phyloP scores from a whole-genome alignment of 2,797 vertebrate genomes.

The Tokudaia muenninki region DNA sequence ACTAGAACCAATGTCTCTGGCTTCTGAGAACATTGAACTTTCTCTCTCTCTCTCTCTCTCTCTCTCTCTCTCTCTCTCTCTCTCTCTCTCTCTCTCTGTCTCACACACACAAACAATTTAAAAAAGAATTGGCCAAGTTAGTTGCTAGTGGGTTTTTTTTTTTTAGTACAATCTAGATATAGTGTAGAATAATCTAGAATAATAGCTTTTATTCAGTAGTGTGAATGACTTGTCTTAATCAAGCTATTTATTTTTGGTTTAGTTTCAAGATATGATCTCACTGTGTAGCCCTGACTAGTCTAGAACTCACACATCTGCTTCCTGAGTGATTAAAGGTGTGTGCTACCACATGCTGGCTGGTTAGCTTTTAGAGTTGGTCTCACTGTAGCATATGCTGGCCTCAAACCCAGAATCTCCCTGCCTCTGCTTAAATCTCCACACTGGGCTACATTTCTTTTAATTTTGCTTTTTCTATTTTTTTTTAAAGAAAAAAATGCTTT shows the following conservation, averaged over 20 bases:
- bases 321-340: not conserved
- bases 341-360: not conserved
- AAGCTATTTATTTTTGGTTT: not conserved
- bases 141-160: not conserved
- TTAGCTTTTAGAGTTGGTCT: not conserved
- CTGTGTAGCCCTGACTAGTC: not conserved
- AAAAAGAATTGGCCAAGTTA: conserved; percentile 4
- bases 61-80: not conserved
- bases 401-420: not conserved
- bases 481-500: conserved; percentile 40
- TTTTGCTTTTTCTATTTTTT: not conserved
- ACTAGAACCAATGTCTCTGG: not conserved
- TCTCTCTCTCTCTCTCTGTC: not conserved
- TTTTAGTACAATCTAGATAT: not conserved
- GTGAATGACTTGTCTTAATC: not conserved
- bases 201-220: not conserved
- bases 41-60: not conserved
- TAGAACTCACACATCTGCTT: not conserved
- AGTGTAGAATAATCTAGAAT: not conserved
- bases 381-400: not conserved
- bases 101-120: not conserved
- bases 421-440: not conserved
- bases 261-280: not conserved
- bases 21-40: not conserved
- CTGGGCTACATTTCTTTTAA: not conserved